These are phyloP conservation scores for Oligia fasciuncula DNA, from an alignment of 2,888 invertebrate genomes.

Conservation along the genomic window DNA sequence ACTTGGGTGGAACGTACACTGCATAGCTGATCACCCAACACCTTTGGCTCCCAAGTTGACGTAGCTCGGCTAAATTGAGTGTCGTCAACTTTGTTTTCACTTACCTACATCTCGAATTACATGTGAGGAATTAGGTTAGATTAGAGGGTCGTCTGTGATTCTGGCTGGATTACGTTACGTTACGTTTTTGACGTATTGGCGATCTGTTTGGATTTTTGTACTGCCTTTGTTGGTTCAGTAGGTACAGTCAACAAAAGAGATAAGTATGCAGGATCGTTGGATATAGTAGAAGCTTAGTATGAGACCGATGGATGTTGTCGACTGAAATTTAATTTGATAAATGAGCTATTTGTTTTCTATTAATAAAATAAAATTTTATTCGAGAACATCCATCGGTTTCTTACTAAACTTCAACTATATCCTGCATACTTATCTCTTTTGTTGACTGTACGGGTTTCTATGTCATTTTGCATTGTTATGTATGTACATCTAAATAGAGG, in stretches of 20 bases:
- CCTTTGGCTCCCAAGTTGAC: conserved; percentile 15
- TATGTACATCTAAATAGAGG: not conserved
- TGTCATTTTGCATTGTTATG: not conserved
- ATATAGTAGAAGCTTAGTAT: too few relatives aligned
- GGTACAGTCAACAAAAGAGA: too few relatives aligned
- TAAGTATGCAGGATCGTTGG: too few relatives aligned
- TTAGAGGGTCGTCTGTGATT: conserved; percentile 5
- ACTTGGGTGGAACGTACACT: conserved; percentile 31
- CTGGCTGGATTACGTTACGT: not conserved
- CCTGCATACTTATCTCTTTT: too few relatives aligned
- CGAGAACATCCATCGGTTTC: too few relatives aligned
- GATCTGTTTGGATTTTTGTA: not conserved
- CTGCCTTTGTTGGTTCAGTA: not conserved
- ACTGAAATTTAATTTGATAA: too few relatives aligned
- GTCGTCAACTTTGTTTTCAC: conserved; percentile 59
- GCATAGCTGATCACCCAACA: conserved; percentile 50
- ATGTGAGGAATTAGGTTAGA: conserved; percentile 27
- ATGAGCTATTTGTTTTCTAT: too few relatives aligned
- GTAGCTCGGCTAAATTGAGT: conserved; percentile 36
- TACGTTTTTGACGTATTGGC: not conserved
- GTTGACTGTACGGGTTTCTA: not conserved
- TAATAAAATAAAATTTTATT: too few relatives aligned
- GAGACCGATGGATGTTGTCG: too few relatives aligned
- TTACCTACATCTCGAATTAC: conserved; percentile 54
- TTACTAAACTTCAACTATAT: too few relatives aligned